These are phyloP conservation scores for Cotesia chilonis DNA, from an alignment of 1,140 invertebrate species.

Conservation along the genomic window DNA sequence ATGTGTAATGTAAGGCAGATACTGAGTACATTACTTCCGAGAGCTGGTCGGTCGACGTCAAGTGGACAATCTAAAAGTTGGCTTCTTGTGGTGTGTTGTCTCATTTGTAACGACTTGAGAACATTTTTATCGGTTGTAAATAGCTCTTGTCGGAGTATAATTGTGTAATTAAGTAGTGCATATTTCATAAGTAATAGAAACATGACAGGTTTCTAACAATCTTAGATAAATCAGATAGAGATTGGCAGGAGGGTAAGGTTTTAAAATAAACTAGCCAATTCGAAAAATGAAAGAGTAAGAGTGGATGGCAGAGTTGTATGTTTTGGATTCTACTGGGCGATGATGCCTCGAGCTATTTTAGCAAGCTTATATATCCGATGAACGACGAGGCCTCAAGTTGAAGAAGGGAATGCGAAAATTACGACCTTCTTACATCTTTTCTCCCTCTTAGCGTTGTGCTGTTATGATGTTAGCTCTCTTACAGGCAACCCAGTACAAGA, in stretches of 20 bases:
- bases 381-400: constrained; percentile 20
- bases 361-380: constrained; percentile 6
- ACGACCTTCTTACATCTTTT: constrained; percentile 30
- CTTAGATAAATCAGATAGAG: too few species aligned
- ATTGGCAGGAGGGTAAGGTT: too few species aligned
- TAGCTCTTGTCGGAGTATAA: background rate
- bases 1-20: constrained; percentile 6
- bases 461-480: constrained; percentile 9
- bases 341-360: constrained; percentile 14
- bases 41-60: constrained; percentile 51
- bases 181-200: too few species aligned
- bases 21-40: constrained; percentile 46
- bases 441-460: background rate
- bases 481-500: too few species aligned
- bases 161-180: too few species aligned
- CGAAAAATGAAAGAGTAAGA: too few species aligned
- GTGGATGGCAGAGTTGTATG: too few species aligned
- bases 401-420: constrained; percentile 37
- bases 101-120: background rate
- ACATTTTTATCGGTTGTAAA: constrained; percentile 8
- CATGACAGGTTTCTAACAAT: too few species aligned
- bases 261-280: too few species aligned
- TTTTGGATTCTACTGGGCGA: too few species aligned
- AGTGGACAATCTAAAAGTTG: constrained; percentile 54
- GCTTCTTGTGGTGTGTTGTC: constrained; percentile 5